Conservation (phyloP, 2,888 invertebrate species). For the Platycheirus albimanus region DNA sequence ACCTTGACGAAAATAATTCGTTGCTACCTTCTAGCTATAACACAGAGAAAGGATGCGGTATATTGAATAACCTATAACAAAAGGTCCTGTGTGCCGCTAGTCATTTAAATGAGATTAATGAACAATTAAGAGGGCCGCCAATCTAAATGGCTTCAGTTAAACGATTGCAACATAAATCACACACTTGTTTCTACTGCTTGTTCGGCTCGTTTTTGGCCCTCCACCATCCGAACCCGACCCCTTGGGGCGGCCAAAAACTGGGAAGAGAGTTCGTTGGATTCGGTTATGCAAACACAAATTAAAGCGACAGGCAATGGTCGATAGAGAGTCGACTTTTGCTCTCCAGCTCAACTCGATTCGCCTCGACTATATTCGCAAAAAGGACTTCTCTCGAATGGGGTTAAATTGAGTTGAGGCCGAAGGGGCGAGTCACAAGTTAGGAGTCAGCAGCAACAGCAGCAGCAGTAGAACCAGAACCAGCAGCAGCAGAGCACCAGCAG, state of each 20-base stretch:
- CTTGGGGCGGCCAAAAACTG: neutral
- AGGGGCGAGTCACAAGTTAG: constrained; percentile 57
- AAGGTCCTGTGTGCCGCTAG: constrained; percentile 57
- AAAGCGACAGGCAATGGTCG: constrained; percentile 64
- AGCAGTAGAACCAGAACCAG: too few species aligned
- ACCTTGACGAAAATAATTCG: constrained; percentile 55
- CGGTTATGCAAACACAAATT: constrained; percentile 73
- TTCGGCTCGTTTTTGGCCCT: constrained; percentile 5
- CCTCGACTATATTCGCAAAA: constrained; percentile 17
- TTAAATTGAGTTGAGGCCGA: constrained; percentile 30
- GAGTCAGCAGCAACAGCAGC: constrained; percentile 52
- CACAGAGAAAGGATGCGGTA: neutral
- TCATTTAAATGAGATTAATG: constrained; percentile 73
- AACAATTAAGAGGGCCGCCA: constrained; percentile 69
- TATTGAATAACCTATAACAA: constrained; percentile 11
- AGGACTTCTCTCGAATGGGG: constrained; percentile 25
- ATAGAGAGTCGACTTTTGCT: constrained; percentile 34
- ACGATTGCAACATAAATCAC: constrained; percentile 71
- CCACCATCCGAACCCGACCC: neutral
- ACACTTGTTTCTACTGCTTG: constrained; percentile 49
- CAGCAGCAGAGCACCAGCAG: too few species aligned
- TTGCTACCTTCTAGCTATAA: too few species aligned
- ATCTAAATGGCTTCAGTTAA: constrained; percentile 71
- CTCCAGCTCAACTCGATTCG: constrained; percentile 4
- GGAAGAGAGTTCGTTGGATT: constrained; percentile 34